Conservation (phyloP, 2,888 invertebrate genomes). For the Drosophila cracens region DNA sequence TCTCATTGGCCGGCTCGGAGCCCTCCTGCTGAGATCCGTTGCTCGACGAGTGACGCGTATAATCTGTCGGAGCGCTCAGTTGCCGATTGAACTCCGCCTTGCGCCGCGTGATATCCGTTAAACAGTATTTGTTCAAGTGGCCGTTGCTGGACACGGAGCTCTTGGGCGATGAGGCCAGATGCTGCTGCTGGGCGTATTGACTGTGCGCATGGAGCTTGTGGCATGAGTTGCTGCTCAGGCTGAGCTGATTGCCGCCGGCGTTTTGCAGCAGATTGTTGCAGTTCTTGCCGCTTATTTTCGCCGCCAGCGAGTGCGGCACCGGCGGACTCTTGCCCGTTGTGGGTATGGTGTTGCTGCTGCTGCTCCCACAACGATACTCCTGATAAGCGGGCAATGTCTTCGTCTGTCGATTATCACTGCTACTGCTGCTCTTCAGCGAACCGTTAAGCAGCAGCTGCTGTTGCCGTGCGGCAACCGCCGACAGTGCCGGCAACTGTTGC, state of each 20-base stretch:
- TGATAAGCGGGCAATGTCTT: constrained; percentile 83
- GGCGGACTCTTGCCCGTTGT: constrained; percentile 77
- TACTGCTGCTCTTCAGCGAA: constrained; percentile 69
- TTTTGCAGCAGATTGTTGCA: constrained; percentile 80
- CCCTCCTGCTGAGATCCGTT: constrained; percentile 80
- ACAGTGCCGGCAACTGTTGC: constrained; percentile 72
- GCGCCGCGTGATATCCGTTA: constrained; percentile 83
- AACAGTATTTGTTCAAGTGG: constrained; percentile 83
- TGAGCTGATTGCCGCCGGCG: constrained; percentile 81
- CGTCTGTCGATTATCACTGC: constrained; percentile 54
- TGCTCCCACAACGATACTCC: constrained; percentile 56
- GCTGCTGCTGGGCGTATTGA: constrained; percentile 51
- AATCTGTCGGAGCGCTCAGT: constrained; percentile 85
- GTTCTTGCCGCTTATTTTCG: constrained; percentile 84
- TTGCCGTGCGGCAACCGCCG: constrained; percentile 73
- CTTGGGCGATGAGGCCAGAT: constrained; percentile 78
- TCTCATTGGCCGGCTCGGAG: constrained; percentile 79
- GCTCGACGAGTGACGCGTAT: constrained; percentile 75
- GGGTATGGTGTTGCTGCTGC: constrained; percentile 70
- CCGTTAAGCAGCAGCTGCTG: constrained; percentile 83
- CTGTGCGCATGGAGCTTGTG: constrained; percentile 71
- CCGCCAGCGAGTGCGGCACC: constrained; percentile 79
- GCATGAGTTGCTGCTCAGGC: constrained; percentile 80
- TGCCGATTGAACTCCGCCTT: constrained; percentile 85
- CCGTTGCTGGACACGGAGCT: constrained; percentile 84